Percentiles rank a stretch among this genome's conserved stretches.
phyloP scores from a whole-genome alignment of 2,113 vertebrate species.

The Lamprotornis superbus region DNA sequence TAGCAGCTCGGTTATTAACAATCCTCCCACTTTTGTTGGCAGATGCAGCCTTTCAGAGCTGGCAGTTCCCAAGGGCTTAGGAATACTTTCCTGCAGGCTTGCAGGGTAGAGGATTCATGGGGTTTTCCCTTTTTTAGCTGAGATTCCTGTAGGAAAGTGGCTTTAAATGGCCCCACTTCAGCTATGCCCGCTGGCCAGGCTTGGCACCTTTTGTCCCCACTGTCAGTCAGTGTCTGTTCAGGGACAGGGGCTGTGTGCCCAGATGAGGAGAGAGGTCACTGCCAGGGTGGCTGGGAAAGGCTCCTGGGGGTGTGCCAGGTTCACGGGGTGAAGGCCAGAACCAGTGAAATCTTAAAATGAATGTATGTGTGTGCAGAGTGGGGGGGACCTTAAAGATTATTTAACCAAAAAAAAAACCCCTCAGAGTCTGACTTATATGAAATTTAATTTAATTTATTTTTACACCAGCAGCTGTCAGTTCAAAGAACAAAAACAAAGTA shows the following conservation, averaged over 20 bases:
- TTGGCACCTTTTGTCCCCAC: neutral
- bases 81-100: neutral
- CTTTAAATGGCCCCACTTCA: neutral
- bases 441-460: slow-evolving; percentile 87
- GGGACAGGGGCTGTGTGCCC: neutral
- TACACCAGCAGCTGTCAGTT: slow-evolving; percentile 85
- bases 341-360: slow-evolving; percentile 43
- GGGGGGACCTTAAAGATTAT: slow-evolving; percentile 65
- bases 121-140: slow-evolving; percentile 12
- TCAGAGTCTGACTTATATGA: slow-evolving; percentile 78
- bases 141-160: neutral
- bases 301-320: slow-evolving; percentile 35
- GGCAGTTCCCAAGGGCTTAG: slow-evolving; percentile 4
- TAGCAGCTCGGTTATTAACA: neutral
- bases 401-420: slow-evolving; percentile 55
- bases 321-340: slow-evolving; percentile 57
- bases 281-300: neutral
- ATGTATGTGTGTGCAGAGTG: neutral
- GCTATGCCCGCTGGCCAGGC: neutral
- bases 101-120: neutral
- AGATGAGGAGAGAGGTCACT: neutral
- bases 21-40: slow-evolving; percentile 23
- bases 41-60: neutral
- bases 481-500: slow-evolving; percentile 85
- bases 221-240: fast-evolving